Evolutionary conservation across 2,888 invertebrate genomes (phyloP), one percentile per base, ranked within the genome.

Genomic region (Heliconius charithonia): DNA sequence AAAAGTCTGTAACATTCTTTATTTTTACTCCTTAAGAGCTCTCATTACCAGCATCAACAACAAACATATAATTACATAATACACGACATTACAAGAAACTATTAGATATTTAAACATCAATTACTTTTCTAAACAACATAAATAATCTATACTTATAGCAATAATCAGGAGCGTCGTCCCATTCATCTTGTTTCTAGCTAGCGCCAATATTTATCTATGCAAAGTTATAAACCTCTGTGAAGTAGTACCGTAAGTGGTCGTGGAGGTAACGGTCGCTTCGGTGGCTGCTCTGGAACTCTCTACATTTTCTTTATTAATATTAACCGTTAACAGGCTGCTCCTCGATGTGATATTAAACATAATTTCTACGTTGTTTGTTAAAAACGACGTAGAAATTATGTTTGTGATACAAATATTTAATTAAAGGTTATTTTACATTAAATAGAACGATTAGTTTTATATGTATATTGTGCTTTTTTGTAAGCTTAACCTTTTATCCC

Each of bases 211-310:
- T 81, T 81, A 82, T 81, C 75, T 81, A 81, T 79, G 80, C 79
- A 80, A 80, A 81, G 85, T 80, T 81, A 82, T 85, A 87, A 87
- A 78, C 83, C 83, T 80, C 69, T 67, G 69, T 65, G 65, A 76
- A 71, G 29, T 29, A 29, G 70, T 79, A 79, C 79, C 72, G 79
- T 75, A 81, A 81, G 75, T 77, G 72, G 27, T 69, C 51, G 66
- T 65, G 29, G 45, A 45, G 51, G 65, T 80, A 80, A 80, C 80
- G 80, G 78, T 80, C 63, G 7, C 72, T 77, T 75, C 51, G 78
- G 69, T 41, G 29, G 75, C 69, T 74, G 32, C 59, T 41, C 77
- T 73, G 71, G 71, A 71, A 56, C 27, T 29, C 22, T 70, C 41
- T 71, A 51, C 71, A 71, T 71, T 66, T 76, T 78, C 74, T 79